phyloP scores from a whole-genome alignment of 1,140 invertebrate species.

The Brachionus angularis region DNA sequence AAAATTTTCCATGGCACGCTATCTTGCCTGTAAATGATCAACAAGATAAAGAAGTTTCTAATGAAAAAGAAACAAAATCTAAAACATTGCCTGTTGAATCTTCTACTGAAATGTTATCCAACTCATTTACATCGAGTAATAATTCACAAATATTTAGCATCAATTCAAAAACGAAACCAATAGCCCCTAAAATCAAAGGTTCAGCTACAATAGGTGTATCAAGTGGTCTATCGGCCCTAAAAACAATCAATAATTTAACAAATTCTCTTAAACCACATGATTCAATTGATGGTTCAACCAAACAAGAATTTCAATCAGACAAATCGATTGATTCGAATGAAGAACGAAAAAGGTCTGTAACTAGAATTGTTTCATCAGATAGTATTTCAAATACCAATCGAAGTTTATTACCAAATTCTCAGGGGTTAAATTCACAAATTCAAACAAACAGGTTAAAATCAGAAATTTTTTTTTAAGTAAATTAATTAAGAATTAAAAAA shows the following conservation, averaged over 20 bases:
- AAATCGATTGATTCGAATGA: too few species aligned
- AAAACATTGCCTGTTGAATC: slow-evolving; percentile 1
- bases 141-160: neutral
- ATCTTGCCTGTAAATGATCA: slow-evolving; percentile 21
- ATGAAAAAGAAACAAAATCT: neutral
- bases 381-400: neutral
- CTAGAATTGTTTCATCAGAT: neutral
- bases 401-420: too few species aligned
- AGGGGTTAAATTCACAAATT: too few species aligned
- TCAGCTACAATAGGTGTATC: slow-evolving; percentile 21
- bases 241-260: too few species aligned
- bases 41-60: neutral
- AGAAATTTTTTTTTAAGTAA: too few species aligned
- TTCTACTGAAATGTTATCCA: slow-evolving; percentile 2
- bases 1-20: slow-evolving; percentile 42
- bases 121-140: slow-evolving; percentile 5
- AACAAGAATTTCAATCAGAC: too few species aligned
- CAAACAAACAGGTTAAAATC: too few species aligned
- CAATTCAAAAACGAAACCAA: slow-evolving; percentile 27
- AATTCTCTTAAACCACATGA: too few species aligned
- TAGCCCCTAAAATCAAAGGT: slow-evolving; percentile 16
- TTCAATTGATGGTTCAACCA: too few species aligned
- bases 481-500: too few species aligned
- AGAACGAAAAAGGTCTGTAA: neutral
- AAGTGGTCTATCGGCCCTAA: slow-evolving; percentile 5